phyloP scores from a whole-genome alignment of 2,113 vertebrate species.

The Apteryx mantelli region DNA sequence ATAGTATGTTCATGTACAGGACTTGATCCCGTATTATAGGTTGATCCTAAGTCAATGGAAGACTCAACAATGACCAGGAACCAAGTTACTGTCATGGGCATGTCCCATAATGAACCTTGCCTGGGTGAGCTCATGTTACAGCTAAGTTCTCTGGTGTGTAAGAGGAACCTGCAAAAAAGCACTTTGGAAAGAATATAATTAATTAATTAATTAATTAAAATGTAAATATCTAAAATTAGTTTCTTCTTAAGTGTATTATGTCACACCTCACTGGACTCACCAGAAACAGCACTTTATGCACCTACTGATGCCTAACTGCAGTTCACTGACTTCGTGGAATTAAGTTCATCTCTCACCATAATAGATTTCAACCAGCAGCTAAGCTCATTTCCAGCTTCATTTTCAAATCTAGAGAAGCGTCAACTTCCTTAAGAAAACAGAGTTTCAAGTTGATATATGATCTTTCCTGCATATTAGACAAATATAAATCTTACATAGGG shows the following conservation, averaged over 20 bases:
- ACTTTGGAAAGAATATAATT: background rate
- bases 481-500: background rate
- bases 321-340: background rate
- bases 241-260: background rate
- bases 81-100: background rate
- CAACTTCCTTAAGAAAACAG: background rate
- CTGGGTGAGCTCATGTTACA: background rate
- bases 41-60: background rate
- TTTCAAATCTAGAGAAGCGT: background rate
- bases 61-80: background rate
- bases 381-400: background rate
- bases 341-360: background rate
- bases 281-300: background rate
- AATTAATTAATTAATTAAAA: too few relatives aligned
- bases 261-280: background rate
- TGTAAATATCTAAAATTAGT: background rate
- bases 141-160: background rate
- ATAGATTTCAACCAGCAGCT: background rate
- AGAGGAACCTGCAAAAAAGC: background rate
- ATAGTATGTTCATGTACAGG: background rate
- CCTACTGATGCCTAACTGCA: background rate
- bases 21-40: background rate
- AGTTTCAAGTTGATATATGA: background rate
- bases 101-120: fast-evolving
- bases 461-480: background rate